Evolutionary conservation across 2,888 invertebrate species (phyloP).

Genomic region (Luperina testacea): DNA sequence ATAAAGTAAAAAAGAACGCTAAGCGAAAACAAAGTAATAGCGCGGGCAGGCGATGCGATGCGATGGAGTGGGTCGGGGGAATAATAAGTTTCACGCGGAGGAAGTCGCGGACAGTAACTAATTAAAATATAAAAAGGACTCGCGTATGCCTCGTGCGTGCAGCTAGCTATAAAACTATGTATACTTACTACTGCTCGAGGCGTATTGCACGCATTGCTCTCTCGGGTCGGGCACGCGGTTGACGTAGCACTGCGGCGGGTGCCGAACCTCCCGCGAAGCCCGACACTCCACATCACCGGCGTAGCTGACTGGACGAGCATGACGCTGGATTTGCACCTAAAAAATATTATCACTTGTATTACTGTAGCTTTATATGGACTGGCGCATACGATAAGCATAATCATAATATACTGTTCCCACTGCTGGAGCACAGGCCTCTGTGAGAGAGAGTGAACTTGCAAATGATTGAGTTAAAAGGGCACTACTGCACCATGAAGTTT

Average conservation of each 20-base stretch:
- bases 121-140: not conserved
- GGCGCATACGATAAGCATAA: not conserved
- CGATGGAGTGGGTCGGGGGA: not conserved
- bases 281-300: conserved; percentile 78
- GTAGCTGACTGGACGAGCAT: conserved; percentile 85
- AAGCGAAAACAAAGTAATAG: not conserved
- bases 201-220: conserved; percentile 87
- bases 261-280: conserved; percentile 62
- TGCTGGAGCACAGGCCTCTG: not conserved
- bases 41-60: not conserved
- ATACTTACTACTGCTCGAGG: conserved; percentile 92
- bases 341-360: not conserved
- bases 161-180: not conserved
- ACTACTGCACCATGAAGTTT: not conserved
- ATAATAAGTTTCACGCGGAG: too few relatives aligned
- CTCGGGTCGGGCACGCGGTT: conserved; percentile 72
- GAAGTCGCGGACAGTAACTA: too few relatives aligned
- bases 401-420: not conserved
- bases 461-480: not conserved
- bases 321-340: conserved; percentile 80
- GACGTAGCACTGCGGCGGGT: conserved; percentile 70
- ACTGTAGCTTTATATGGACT: not conserved
- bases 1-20: not conserved
- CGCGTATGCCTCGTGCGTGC: not conserved
- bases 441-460: not conserved